Conservation (phyloP, 2,797 vertebrate genomes). For the Galago senegalensis region DNA sequence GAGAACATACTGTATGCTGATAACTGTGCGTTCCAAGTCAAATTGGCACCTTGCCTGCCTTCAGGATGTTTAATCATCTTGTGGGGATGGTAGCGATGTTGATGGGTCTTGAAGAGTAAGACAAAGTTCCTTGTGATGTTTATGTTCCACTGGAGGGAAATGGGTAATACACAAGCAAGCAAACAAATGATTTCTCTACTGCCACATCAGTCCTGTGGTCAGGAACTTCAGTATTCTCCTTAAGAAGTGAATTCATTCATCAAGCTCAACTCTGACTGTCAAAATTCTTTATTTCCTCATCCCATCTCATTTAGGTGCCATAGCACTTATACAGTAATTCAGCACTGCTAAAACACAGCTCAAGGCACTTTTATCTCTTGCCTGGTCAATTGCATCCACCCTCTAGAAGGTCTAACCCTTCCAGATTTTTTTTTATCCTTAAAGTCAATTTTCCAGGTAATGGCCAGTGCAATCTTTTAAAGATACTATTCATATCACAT, state of each 20-base stretch:
- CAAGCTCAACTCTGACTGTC: background rate
- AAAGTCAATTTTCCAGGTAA: slow-evolving; percentile 8
- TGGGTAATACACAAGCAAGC: background rate
- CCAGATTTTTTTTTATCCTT: background rate
- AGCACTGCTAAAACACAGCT: background rate
- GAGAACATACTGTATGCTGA: background rate
- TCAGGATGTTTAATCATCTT: background rate
- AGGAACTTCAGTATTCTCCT: background rate
- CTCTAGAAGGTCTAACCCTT: background rate
- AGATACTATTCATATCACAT: background rate
- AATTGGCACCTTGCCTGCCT: background rate
- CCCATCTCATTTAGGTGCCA: background rate
- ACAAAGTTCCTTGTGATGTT: background rate
- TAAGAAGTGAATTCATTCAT: background rate
- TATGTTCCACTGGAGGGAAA: slow-evolving; percentile 20
- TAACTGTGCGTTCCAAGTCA: background rate
- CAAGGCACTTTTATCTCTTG: background rate
- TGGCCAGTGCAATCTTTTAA: background rate
- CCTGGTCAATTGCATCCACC: background rate
- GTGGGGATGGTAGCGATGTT: background rate
- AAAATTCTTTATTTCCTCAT: background rate
- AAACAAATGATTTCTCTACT: slow-evolving; percentile 8
- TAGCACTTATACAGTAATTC: background rate
- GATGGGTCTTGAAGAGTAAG: background rate
- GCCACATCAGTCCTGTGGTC: background rate